Evolutionary conservation across 2,113 vertebrate species (phyloP), one percentile per base, ranked within the genome.

Genomic region (Macaca fascicularis): DNA sequence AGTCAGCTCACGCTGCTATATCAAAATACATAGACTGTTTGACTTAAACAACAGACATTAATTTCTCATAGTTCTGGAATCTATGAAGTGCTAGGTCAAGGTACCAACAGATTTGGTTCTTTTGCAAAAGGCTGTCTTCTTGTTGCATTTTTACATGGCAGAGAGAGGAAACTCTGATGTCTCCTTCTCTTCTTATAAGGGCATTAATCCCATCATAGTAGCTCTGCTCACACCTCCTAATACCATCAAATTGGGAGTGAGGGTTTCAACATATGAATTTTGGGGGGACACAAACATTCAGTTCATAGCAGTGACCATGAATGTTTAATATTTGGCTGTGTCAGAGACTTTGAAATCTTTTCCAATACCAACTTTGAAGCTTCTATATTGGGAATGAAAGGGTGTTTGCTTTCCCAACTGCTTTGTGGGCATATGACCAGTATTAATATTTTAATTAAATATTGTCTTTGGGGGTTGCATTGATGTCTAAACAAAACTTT

Each of bases 371-470:
- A 52, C 50, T 94, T 81, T 82, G 38, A 92, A 74, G 22, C 38
- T 96, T 92, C 86, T 97, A 38, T 85, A 52, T 48, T 90, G 32
- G 59, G 27, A 67, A 92, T 80, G 14, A 10, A 69, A 84, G 64
- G 22, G 55, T 45, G 25, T 94, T 92, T 96, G 79, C 40, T 69
- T 94, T 89, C 67, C 16, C 55, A 94, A 27, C 2, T 6, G 6
- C 40, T 94, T 94, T 90, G 81, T 90, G 81, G 74, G 5, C 67
- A 84, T 87, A 87, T 61, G 52, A 93, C 30, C 32, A 79, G 45
- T 84, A 85, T 91, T 93, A 85, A 88, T 81, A 92, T 88, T 90
- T 82, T 94, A 94, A 75, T 81, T 83, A 94, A 95, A 57, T 9
- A n/a, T 85, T 92, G 40, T 87, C 38, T 94, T 94, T 74, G 23